Conservation (phyloP, 2,113 vertebrate species). For the Megalops atlanticus region DNA sequence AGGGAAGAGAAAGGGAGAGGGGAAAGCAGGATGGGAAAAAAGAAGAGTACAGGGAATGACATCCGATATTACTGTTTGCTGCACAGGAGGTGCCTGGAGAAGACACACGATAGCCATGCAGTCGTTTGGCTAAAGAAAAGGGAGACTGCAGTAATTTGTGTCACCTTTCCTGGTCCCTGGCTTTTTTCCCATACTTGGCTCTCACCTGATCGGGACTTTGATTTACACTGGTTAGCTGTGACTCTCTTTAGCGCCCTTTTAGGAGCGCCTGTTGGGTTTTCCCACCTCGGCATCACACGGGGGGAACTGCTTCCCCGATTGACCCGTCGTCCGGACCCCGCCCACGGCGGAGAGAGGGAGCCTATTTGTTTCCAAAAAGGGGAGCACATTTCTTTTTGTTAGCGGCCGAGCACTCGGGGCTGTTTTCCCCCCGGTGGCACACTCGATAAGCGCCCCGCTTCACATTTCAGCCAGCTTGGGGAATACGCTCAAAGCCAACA, state of each 20-base stretch:
- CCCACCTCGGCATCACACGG: background rate
- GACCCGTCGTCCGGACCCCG: background rate
- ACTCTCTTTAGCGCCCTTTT: background rate
- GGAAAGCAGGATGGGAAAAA: constrained; percentile 50
- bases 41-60: constrained; percentile 51
- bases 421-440: constrained; percentile 46
- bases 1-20: constrained; percentile 20
- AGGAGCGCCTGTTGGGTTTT: background rate
- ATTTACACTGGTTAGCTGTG: background rate
- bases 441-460: constrained; percentile 62
- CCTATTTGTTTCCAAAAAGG: background rate
- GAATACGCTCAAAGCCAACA: background rate
- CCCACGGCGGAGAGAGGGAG: background rate
- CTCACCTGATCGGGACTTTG: background rate
- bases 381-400: constrained; percentile 16
- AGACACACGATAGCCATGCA: constrained; percentile 33
- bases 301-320: background rate
- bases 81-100: constrained; percentile 54
- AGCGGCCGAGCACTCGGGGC: background rate
- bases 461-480: constrained; percentile 55
- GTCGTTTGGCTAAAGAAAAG: constrained; percentile 38
- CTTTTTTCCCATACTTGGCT: background rate
- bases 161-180: background rate
- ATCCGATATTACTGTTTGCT: constrained; percentile 50
- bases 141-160: background rate